A percentile compares a stretch with the other conserved stretches of the same genome.
These are phyloP conservation scores for Macropus fuliginosus DNA, from an alignment of 2,797 vertebrate genomes.

Conservation along the genomic window DNA sequence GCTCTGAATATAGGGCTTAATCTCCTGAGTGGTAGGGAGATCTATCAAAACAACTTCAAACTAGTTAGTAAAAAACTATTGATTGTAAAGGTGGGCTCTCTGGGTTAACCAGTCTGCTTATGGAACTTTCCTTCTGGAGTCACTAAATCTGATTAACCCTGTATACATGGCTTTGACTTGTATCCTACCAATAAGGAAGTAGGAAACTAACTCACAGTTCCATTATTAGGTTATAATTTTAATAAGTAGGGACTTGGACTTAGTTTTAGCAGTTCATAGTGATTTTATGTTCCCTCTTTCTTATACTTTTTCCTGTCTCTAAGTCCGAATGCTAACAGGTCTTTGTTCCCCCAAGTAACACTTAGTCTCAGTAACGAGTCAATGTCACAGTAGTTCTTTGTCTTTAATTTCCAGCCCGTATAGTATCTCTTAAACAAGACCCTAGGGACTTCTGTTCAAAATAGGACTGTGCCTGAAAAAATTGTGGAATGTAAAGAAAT, in stretches of 20 bases:
- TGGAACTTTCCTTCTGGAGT: background rate
- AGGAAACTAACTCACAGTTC: background rate
- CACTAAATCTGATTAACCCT: background rate
- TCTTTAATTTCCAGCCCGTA: slow-evolving; percentile 26
- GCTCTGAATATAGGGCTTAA: background rate
- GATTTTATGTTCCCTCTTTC: accelerated
- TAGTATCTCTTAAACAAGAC: slow-evolving; percentile 26
- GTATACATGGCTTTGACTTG: background rate
- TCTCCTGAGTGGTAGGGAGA: background rate
- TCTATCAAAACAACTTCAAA: background rate
- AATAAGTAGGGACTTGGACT: background rate
- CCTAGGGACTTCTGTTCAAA: slow-evolving; percentile 38
- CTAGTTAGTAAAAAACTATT: background rate
- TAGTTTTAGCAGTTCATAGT: background rate
- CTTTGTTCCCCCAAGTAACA: background rate
- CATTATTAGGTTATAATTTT: background rate
- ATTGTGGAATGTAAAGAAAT: background rate
- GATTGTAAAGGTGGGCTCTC: background rate
- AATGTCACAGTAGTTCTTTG: background rate
- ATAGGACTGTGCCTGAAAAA: slow-evolving; percentile 20
- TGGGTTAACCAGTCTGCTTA: background rate
- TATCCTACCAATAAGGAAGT: background rate
- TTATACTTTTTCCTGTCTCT: background rate
- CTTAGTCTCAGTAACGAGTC: background rate
- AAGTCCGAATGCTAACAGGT: background rate